Evolutionary conservation across 1,140 invertebrate genomes (phyloP).

Genomic region (Heterodera carotae): DNA sequence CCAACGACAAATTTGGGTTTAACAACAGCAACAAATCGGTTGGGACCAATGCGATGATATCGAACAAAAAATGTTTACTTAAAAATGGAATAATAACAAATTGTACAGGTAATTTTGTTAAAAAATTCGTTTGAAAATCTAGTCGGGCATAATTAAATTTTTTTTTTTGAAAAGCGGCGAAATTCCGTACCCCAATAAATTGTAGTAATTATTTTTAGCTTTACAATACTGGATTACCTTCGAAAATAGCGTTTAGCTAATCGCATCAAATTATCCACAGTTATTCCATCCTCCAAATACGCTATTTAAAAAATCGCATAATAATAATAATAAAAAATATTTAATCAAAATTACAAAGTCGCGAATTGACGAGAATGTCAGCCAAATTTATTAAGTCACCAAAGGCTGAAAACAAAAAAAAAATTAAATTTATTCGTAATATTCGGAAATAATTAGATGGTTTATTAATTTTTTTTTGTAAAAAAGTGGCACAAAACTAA

Average conservation of each 20-base stretch:
- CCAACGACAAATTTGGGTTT: slow-evolving; percentile 30
- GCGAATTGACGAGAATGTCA: slow-evolving; percentile 49
- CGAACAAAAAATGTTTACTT: slow-evolving; percentile 40
- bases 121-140: slow-evolving; percentile 1
- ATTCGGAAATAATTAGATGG: no score
- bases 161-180: slow-evolving; percentile 10
- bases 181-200: no score
- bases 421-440: neutral
- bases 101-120: no score
- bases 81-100: neutral
- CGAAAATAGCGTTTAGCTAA: slow-evolving; percentile 49
- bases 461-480: neutral
- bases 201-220: no score
- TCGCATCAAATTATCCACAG: slow-evolving; percentile 31
- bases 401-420: neutral
- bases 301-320: slow-evolving; percentile 11
- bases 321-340: neutral
- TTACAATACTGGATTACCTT: slow-evolving; percentile 40
- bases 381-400: slow-evolving; percentile 39
- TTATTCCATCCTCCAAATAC: slow-evolving; percentile 49
- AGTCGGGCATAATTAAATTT: neutral
- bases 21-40: slow-evolving; percentile 43
- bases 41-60: slow-evolving; percentile 41
- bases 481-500: neutral
- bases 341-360: slow-evolving; percentile 43